A percentile compares a stretch with the other conserved stretches of the same genome.
Conservation (phyloP, 1,140 invertebrate genomes). For the Patella vulgata region DNA sequence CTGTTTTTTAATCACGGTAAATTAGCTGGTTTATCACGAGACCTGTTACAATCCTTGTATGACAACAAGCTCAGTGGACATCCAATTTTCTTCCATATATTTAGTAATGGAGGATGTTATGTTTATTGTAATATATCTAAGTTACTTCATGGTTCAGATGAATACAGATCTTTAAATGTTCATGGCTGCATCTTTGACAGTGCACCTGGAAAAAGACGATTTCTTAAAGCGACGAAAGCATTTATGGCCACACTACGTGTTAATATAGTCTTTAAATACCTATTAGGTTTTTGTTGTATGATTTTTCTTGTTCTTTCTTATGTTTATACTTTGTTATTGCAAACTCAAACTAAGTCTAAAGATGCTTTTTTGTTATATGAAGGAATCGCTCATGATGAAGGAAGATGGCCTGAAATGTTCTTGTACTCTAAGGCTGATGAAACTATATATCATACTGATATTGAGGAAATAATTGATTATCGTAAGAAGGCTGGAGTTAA, state of each 20-base stretch:
- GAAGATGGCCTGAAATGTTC: conserved; percentile 77
- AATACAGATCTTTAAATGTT: conserved; percentile 69
- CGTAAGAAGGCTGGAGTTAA: conserved; percentile 71
- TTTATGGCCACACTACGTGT: conserved; percentile 66
- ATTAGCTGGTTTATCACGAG: conserved; percentile 73
- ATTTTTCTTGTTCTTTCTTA: conserved; percentile 38
- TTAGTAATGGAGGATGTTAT: conserved; percentile 80
- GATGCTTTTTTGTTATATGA: conserved; percentile 28
- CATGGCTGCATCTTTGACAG: conserved; percentile 82
- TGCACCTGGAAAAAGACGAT: conserved; percentile 74
- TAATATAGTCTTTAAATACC: conserved; percentile 48
- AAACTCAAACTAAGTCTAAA: not conserved
- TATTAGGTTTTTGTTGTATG: conserved; percentile 37
- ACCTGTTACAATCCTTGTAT: conserved; percentile 75
- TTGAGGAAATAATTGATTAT: conserved; percentile 67
- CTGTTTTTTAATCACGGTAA: conserved; percentile 74
- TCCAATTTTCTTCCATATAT: conserved; percentile 82
- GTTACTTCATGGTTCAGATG: conserved; percentile 41
- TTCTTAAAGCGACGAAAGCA: conserved; percentile 72
- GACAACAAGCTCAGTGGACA: conserved; percentile 75
- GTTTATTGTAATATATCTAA: conserved; percentile 50
- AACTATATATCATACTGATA: conserved; percentile 68
- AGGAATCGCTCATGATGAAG: conserved; percentile 65
- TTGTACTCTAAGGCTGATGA: conserved; percentile 79
- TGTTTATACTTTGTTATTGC: conserved; percentile 19